Evolutionary conservation across 1,140 invertebrate genomes (phyloP).

Genomic region (Nymphalis io): DNA sequence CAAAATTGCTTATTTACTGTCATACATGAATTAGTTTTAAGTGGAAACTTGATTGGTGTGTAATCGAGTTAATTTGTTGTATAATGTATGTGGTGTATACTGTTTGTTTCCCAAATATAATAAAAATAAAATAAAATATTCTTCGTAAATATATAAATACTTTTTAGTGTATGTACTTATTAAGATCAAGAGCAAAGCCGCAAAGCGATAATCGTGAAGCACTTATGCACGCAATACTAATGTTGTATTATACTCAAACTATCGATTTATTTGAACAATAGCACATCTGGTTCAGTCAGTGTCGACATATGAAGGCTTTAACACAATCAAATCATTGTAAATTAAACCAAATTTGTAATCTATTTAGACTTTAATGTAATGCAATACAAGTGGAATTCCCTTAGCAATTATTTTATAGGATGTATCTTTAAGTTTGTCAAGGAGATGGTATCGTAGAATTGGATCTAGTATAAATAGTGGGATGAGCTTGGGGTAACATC

Average conservation of each 20-base stretch:
- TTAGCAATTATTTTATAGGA: background rate
- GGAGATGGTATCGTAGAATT: conserved; percentile 44
- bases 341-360: background rate
- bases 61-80: too few species aligned
- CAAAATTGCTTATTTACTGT: too few species aligned
- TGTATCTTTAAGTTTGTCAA: conserved; percentile 28
- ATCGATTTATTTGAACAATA: conserved; percentile 45
- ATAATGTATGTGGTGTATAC: too few species aligned
- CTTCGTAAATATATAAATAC: too few species aligned
- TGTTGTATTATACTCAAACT: conserved; percentile 33
- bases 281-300: conserved; percentile 42
- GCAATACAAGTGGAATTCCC: conserved; percentile 23
- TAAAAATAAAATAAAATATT: too few species aligned
- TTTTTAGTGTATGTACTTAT: background rate
- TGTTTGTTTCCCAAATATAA: too few species aligned
- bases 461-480: conserved; percentile 58
- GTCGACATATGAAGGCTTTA: conserved; percentile 28
- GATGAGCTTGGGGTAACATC: conserved; percentile 40
- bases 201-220: conserved; percentile 25
- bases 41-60: too few species aligned
- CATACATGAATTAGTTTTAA: too few species aligned
- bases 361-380: conserved; percentile 9
- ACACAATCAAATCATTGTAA: conserved; percentile 2
- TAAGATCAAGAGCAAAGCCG: conserved; percentile 28
- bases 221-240: conserved; percentile 20